Evolutionary conservation across 2,888 invertebrate genomes (phyloP).

Genomic region (Lasioglossum malachurum): DNA sequence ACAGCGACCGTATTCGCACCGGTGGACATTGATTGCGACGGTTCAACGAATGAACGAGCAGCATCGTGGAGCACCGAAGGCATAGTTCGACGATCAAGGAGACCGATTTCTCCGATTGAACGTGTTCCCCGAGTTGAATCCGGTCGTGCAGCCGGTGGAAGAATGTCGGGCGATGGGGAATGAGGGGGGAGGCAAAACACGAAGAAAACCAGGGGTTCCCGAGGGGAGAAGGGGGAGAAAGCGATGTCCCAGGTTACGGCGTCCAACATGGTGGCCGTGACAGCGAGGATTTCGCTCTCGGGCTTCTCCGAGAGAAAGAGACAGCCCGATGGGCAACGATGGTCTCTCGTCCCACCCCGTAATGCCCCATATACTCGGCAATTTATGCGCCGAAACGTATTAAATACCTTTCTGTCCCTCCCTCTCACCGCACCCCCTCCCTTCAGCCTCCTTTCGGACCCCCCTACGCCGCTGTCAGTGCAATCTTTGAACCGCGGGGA

Average conservation of each 20-base stretch:
- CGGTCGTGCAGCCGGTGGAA: conserved; percentile 11
- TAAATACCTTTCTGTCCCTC: conserved; percentile 77
- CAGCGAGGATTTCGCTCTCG: conserved; percentile 64
- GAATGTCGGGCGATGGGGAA: conserved; percentile 27
- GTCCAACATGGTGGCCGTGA: conserved; percentile 72
- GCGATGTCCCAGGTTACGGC: conserved; percentile 60
- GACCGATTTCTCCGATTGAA: conserved; percentile 30
- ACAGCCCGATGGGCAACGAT: conserved; percentile 58
- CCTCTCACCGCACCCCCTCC: neutral
- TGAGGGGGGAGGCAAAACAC: neutral
- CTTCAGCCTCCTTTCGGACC: neutral
- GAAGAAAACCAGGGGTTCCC: conserved; percentile 14
- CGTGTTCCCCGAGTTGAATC: neutral
- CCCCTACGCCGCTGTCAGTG: conserved; percentile 46
- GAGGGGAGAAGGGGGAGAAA: conserved; percentile 29
- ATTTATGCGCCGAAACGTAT: conserved; percentile 84
- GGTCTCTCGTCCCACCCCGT: conserved; percentile 74
- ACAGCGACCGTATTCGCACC: neutral
- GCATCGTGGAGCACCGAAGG: neutral
- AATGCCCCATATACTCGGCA: conserved; percentile 83
- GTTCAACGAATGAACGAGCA: neutral
- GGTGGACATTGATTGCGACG: neutral
- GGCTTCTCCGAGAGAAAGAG: conserved; percentile 39
- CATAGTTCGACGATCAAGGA: conserved; percentile 14
- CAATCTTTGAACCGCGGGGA: conserved; percentile 45